A percentile compares a stretch with the other conserved stretches of the same genome.
phyloP scores from a whole-genome alignment of 2,113 vertebrate species.

The Tachycineta bicolor region DNA sequence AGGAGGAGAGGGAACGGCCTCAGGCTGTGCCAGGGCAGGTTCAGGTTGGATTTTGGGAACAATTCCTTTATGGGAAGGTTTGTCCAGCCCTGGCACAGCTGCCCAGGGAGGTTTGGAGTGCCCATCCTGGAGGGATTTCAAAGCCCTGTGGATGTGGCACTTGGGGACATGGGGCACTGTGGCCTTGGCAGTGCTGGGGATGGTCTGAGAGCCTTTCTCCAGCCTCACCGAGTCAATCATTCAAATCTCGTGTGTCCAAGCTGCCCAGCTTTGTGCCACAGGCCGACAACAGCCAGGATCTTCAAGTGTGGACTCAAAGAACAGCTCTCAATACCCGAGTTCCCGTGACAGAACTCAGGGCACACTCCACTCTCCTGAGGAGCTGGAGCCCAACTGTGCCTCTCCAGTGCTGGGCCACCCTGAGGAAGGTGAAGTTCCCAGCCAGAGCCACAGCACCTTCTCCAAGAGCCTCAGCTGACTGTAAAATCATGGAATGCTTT shows the following conservation, averaged over 20 bases:
- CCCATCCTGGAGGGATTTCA: not conserved
- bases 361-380: rapidly evolving
- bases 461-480: not conserved
- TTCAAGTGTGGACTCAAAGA: rapidly evolving
- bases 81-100: not conserved
- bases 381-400: not conserved
- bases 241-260: rapidly evolving
- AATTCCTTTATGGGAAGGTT: rapidly evolving
- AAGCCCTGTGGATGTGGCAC: not conserved
- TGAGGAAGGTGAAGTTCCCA: not conserved
- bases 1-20: not conserved
- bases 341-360: rapidly evolving
- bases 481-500: not conserved
- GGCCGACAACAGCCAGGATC: not conserved
- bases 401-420: not conserved
- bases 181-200: not conserved
- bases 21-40: not conserved
- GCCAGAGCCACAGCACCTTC: not conserved
- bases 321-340: rapidly evolving
- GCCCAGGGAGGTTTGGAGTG: rapidly evolving
- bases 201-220: not conserved
- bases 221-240: rapidly evolving
- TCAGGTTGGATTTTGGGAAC: rapidly evolving
- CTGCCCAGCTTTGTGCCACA: not conserved
- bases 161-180: not conserved